Percentiles rank a stretch among this genome's conserved stretches.
Conservation (phyloP, 2,113 vertebrate genomes). For the Tricholaema leucomelas region DNA sequence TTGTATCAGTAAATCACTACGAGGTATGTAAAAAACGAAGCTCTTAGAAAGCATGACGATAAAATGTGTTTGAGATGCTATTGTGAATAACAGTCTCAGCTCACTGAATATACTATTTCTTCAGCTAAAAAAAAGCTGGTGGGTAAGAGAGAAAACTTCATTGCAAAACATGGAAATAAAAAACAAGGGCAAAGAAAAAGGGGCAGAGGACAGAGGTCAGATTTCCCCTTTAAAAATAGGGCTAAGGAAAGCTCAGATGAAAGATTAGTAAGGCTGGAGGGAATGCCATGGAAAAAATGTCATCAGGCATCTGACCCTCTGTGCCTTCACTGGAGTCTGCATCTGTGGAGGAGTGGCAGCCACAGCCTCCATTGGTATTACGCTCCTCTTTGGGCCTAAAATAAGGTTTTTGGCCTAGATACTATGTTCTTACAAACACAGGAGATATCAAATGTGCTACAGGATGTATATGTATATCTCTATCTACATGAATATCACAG, state of each 20-base stretch:
- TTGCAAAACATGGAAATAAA: constrained; percentile 41
- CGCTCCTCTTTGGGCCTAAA: constrained; percentile 42
- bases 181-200: constrained; percentile 67
- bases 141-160: not conserved
- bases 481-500: not conserved
- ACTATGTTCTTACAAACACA: constrained; percentile 61
- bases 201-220: constrained; percentile 67
- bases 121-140: not conserved
- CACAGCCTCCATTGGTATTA: constrained; percentile 18
- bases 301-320: constrained; percentile 33
- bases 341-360: constrained; percentile 50
- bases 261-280: constrained; percentile 68
- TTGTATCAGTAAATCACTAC: not conserved
- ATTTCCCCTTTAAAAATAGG: constrained; percentile 74
- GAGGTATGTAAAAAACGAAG: not conserved
- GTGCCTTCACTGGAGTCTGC: constrained; percentile 35
- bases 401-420: constrained; percentile 38
- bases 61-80: not conserved
- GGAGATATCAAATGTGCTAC: not conserved
- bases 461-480: not conserved
- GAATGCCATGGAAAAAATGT: constrained; percentile 71
- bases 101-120: not conserved
- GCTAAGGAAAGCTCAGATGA: constrained; percentile 71
- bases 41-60: not conserved
- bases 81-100: not conserved